Base-by-base conservation (phyloP, 30 jellyfish, hydroid and myxozoan species). In the Morbakka virulenta region DNA sequence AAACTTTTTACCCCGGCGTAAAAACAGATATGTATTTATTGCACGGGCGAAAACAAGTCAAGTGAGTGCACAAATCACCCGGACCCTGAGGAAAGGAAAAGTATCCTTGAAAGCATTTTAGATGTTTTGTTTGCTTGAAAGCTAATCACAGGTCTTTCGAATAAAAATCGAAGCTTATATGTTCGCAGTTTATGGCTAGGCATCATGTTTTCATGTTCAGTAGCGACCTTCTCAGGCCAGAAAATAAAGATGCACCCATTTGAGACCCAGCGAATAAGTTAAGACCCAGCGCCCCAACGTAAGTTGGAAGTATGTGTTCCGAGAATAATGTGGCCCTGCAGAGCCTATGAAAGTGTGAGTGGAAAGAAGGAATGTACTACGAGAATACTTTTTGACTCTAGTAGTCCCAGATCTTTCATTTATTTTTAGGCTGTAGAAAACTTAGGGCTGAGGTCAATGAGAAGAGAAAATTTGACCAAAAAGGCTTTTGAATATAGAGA, bases 61-160 rank as follows among this genome's bases (percentile, higher is more conserved):
- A 17, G 57, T 9, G 57, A 41, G 17, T 41, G 57, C 57, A 41
- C 17, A 9, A 41, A 6, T 9, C 57, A 41, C 17, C 9, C 57
- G 17, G 57, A 41, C 57, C 57, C 57, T 41, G 57, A 69, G 75
- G 81, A 28, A 4, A 50, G 80, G 32, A 50, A 28, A 53, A 72
- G 52, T 4, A 70, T 65, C 82, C 82, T 79, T 24, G 66, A 33
- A 69, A 53, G 27, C 80, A 69, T 48, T 81, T 81, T 6, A 62
- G 93, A 2, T 69, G 80, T 29, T 69, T 50, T 61, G 85, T 69
- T 33, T 81, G 86, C 35, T 35, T 81, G 33, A 69, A 62, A 32
- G 57, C 57, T 41, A 41, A 41, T 17, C 57, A 41, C 57, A 41
- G 57, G 57, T 41, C 57, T 41, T 41, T 41, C 17, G 57, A 41